These are phyloP conservation scores for Stictonetta naevosa DNA, from an alignment of 2,113 vertebrate species.

Conservation along the genomic window DNA sequence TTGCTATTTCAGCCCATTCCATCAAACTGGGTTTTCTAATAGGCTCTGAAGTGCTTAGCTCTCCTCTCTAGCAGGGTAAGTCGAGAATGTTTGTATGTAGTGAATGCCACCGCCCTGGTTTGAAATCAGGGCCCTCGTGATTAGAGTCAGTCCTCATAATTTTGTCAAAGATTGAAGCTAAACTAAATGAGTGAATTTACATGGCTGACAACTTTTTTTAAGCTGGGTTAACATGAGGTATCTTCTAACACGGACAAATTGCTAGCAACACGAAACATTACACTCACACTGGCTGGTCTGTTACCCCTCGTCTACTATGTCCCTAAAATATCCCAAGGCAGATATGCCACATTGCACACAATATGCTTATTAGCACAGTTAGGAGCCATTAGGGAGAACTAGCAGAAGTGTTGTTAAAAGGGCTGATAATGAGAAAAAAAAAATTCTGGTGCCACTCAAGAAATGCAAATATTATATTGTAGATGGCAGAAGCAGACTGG, in stretches of 20 bases:
- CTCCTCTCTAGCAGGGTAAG: background rate
- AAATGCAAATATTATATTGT: background rate
- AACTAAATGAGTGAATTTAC: background rate
- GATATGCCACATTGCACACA: conserved; percentile 21
- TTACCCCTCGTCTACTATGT: background rate
- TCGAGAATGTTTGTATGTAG: background rate
- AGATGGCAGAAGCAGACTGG: background rate
- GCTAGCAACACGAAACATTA: background rate
- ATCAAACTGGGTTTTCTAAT: conserved; percentile 19
- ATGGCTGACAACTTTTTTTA: background rate
- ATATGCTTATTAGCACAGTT: conserved; percentile 33
- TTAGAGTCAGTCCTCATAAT: background rate
- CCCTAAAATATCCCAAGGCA: conserved; percentile 20
- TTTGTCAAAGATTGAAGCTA: background rate
- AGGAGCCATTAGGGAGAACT: conserved; percentile 23
- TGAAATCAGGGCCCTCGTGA: background rate
- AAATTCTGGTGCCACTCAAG: background rate
- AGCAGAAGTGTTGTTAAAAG: conserved; percentile 20
- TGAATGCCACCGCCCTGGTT: background rate
- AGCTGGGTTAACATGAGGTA: background rate
- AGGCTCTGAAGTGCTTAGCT: conserved; percentile 11
- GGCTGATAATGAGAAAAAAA: background rate
- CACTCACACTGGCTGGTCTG: background rate
- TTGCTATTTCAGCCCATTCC: conserved; percentile 11
- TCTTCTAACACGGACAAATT: background rate